phyloP scores from a whole-genome alignment of 2,888 invertebrate species.

The Allygus modestus region DNA sequence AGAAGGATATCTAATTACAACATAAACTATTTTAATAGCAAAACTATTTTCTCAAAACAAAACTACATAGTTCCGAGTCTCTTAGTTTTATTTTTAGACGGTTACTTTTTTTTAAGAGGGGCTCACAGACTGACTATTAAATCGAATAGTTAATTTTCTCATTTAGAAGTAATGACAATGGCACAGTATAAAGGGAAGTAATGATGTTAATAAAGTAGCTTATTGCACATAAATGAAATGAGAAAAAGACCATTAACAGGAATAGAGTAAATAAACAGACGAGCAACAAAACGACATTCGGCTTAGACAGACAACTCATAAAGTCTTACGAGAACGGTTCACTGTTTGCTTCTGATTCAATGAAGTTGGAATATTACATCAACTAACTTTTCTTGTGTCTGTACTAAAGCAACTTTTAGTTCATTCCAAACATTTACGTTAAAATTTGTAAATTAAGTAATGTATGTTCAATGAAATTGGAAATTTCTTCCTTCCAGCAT shows the following conservation, averaged over 20 bases:
- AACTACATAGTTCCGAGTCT: too few species aligned
- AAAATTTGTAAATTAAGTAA: too few species aligned
- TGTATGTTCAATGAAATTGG: too few species aligned
- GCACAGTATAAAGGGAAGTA: not conserved
- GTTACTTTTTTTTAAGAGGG: not conserved
- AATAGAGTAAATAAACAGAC: constrained; percentile 33
- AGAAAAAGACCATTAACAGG: constrained; percentile 46
- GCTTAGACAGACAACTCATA: constrained; percentile 34
- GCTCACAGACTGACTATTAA: not conserved
- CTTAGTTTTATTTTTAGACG: too few species aligned
- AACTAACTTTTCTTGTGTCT: not conserved
- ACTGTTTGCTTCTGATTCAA: constrained; percentile 6
- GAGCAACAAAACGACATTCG: not conserved
- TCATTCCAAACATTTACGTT: too few species aligned
- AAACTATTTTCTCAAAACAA: too few species aligned
- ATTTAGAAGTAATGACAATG: constrained; percentile 10
- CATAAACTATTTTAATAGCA: too few species aligned
- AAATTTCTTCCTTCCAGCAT: too few species aligned
- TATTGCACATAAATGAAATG: constrained; percentile 43
- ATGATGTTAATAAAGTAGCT: constrained; percentile 33
- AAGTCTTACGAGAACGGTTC: constrained; percentile 10
- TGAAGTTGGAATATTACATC: too few species aligned
- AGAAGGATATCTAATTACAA: too few species aligned
- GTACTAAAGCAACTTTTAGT: not conserved
- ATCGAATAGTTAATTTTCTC: constrained; percentile 5